phyloP scores from a whole-genome alignment of 2,797 vertebrate species.

The Enteromius argenteus region DNA sequence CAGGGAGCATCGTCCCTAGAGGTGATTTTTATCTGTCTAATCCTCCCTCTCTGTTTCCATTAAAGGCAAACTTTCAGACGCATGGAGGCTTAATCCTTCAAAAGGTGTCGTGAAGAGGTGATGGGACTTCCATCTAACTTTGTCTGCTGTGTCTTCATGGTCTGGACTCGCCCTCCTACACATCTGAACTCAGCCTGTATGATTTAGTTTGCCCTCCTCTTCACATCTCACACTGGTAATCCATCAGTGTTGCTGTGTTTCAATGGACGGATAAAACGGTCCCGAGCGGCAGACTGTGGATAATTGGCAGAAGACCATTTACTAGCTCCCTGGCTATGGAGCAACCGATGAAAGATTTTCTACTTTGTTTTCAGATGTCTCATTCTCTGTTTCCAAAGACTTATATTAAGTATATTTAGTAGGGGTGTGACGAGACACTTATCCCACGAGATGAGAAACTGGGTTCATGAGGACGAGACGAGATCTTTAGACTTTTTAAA shows the following conservation, averaged over 20 bases:
- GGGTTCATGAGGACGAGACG: too few species aligned
- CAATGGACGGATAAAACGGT: neutral
- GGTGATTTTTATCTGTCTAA: constrained; percentile 47
- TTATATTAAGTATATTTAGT: neutral
- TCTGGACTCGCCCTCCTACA: constrained; percentile 15
- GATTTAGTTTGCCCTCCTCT: constrained; percentile 40
- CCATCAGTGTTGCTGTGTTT: constrained; percentile 31
- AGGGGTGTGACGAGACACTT: too few species aligned
- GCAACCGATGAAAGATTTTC: neutral
- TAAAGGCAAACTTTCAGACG: constrained; percentile 34
- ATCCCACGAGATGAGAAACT: too few species aligned
- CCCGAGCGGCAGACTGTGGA: neutral
- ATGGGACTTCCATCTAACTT: constrained; percentile 43
- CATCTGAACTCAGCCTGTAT: constrained; percentile 29
- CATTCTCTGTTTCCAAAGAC: neutral
- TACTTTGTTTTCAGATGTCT: neutral
- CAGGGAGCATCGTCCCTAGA: neutral
- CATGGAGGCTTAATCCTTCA: constrained; percentile 37
- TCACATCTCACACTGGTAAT: constrained; percentile 34
- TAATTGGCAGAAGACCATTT: constrained; percentile 1
- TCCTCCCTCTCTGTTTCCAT: constrained; percentile 34
- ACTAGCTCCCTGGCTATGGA: neutral
- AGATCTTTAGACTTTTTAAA: too few species aligned
- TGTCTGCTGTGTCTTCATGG: constrained; percentile 45
- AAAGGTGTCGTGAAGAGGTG: neutral